A percentile compares a stretch with the other conserved stretches of the same genome.
phyloP scores from a whole-genome alignment of 2,888 invertebrate species.

The Drosophila affinis region DNA sequence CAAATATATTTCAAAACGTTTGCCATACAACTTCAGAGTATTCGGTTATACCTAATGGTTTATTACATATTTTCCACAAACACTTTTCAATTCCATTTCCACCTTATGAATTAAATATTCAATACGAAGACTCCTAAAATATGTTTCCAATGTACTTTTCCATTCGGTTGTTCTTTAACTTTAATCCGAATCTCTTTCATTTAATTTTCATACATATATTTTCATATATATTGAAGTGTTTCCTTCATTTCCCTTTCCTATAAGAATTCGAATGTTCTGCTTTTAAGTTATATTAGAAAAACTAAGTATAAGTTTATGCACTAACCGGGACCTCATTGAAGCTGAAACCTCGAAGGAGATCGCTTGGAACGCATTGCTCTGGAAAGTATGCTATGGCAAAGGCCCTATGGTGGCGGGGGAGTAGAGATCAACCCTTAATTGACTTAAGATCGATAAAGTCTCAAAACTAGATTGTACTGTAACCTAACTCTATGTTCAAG shows the following conservation, averaged over 20 bases:
- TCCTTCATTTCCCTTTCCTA: neutral
- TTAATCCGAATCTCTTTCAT: neutral
- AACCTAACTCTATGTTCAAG: conserved; percentile 44
- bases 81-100: no score
- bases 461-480: conserved; percentile 38
- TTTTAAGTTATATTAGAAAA: neutral
- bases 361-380: neutral
- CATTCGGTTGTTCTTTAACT: no score
- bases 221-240: no score
- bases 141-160: no score
- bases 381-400: conserved; percentile 23
- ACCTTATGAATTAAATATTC: no score
- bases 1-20: no score
- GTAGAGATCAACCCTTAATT: conserved; percentile 2
- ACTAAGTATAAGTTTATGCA: neutral
- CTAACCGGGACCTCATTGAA: neutral
- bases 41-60: no score
- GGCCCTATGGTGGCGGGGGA: neutral
- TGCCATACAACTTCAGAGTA: no score
- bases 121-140: no score
- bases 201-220: neutral
- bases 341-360: neutral
- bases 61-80: no score
- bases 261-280: neutral
- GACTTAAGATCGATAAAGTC: conserved; percentile 30